Evolutionary conservation across 2,113 vertebrate species (phyloP).

Genomic region (Girardinichthys multiradiatus): DNA sequence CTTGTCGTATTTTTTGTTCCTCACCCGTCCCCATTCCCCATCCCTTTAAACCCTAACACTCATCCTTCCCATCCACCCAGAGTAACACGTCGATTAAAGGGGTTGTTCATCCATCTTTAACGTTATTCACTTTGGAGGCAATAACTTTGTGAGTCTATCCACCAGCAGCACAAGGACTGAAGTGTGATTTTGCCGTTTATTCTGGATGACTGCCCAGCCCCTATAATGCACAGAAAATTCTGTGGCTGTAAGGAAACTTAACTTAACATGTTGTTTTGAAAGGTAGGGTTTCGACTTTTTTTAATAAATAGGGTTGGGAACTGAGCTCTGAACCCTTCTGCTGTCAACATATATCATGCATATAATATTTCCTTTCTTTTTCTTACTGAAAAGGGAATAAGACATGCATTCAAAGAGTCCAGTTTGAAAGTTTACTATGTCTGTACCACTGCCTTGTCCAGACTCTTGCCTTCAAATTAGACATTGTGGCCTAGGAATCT

Average conservation of each 20-base stretch:
- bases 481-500: not conserved
- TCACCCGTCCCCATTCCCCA: not conserved
- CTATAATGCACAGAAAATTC: conserved; percentile 68
- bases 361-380: not conserved
- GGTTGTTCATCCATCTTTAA: conserved; percentile 69
- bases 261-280: conserved; percentile 26
- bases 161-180: conserved; percentile 69
- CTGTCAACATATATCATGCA: conserved; percentile 14
- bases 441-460: not conserved
- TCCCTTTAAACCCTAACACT: conserved; percentile 29
- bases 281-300: too few species aligned
- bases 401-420: not conserved
- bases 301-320: conserved; percentile 11
- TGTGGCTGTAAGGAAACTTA: conserved; percentile 36
- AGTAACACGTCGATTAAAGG: conserved; percentile 71
- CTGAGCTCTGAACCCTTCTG: not conserved
- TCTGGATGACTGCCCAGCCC: conserved; percentile 78
- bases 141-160: conserved; percentile 72
- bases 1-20: conserved; percentile 64
- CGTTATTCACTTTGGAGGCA: conserved; percentile 77
- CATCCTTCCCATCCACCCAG: conserved; percentile 61
- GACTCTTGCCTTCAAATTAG: not conserved
- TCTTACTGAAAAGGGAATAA: not conserved
- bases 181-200: conserved; percentile 78
- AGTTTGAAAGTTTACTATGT: not conserved